A percentile compares a stretch with the other conserved stretches of the same genome.
These are phyloP conservation scores for Hermaeophaga mercurialis DNA, from an alignment of 2,888 invertebrate species.

Conservation along the genomic window DNA sequence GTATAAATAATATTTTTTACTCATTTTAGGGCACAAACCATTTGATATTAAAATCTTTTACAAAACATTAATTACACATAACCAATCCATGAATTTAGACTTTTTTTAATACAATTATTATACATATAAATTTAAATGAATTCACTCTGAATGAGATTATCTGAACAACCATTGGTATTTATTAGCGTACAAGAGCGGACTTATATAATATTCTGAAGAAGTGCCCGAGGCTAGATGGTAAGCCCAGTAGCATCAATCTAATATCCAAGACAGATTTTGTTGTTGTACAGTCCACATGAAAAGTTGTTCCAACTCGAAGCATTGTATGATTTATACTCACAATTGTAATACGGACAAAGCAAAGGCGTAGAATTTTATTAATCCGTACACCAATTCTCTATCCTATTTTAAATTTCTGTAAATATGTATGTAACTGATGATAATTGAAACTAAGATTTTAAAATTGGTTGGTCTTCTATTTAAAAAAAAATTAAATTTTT, in stretches of 20 bases:
- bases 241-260: constrained; percentile 53
- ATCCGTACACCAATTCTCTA: no score
- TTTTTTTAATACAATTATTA: no score
- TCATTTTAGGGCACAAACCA: no score
- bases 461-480: no score
- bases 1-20: no score
- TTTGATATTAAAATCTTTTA: no score
- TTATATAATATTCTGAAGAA: constrained; percentile 21
- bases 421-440: no score
- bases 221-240: constrained; percentile 41
- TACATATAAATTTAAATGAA: not conserved
- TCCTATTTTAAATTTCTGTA: no score
- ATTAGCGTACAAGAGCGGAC: constrained; percentile 4
- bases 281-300: constrained; percentile 47
- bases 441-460: no score
- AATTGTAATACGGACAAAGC: constrained; percentile 41
- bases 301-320: constrained; percentile 45
- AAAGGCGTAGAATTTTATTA: not conserved
- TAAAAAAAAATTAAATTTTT: no score
- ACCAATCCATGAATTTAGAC: no score
- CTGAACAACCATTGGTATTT: constrained; percentile 6
- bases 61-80: no score
- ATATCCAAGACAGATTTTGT: constrained; percentile 52
- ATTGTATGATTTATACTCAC: constrained; percentile 47
- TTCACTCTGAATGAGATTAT: constrained; percentile 1